Evolutionary conservation across 2,113 vertebrate genomes (phyloP).

Genomic region (Euleptes europaea): DNA sequence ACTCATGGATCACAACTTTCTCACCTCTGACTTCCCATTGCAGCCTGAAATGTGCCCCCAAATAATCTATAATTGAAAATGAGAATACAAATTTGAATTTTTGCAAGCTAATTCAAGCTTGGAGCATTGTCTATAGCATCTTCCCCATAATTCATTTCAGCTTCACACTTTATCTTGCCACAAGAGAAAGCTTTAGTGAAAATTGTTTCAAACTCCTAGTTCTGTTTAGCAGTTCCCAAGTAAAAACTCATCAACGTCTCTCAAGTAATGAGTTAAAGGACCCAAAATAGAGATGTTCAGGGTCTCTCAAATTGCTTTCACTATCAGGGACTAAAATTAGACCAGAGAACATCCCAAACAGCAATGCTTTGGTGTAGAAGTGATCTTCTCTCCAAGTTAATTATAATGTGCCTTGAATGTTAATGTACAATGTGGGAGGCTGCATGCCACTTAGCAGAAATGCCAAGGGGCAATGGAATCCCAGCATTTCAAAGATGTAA

Average conservation of each 20-base stretch:
- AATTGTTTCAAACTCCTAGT: background rate
- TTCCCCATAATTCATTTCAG: too few relatives aligned
- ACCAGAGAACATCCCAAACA: background rate
- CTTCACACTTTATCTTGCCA: too few relatives aligned
- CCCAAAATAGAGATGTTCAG: conserved; percentile 33
- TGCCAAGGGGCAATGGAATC: background rate
- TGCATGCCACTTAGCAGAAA: conserved; percentile 13
- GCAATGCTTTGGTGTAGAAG: conserved; percentile 2
- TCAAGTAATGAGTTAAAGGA: conserved; percentile 25
- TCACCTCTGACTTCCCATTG: too few relatives aligned
- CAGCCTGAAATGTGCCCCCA: too few relatives aligned
- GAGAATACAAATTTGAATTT: background rate
- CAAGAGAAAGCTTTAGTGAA: background rate
- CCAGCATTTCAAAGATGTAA: background rate
- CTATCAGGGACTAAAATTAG: conserved; percentile 21
- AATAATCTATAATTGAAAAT: background rate
- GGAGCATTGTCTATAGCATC: background rate
- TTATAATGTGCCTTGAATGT: conserved; percentile 1
- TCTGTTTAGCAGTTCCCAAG: conserved; percentile 1
- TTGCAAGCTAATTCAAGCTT: background rate
- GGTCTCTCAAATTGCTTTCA: conserved; percentile 6
- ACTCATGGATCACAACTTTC: too few relatives aligned
- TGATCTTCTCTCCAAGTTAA: background rate
- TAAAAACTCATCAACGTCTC: background rate
- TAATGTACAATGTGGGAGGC: background rate